Percentiles rank a stretch among this genome's conserved stretches.
Evolutionary conservation across 1,140 invertebrate genomes (phyloP).

Genomic region (Popillia japonica): DNA sequence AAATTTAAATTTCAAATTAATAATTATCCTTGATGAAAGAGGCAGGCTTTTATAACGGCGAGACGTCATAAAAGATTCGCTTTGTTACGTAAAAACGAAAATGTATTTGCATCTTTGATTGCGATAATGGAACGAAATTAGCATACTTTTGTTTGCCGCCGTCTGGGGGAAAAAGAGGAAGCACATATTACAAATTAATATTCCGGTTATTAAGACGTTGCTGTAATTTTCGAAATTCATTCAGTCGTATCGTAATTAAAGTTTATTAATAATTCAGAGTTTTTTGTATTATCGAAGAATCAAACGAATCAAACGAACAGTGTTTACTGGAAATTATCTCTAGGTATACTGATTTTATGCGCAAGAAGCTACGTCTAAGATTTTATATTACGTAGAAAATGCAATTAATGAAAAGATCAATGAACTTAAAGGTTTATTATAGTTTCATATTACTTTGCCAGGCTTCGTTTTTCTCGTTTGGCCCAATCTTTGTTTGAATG

Average conservation of each 20-base stretch:
- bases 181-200: conserved; percentile 23
- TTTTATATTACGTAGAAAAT: too few species aligned
- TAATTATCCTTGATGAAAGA: conserved; percentile 31
- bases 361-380: too few species aligned
- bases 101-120: conserved; percentile 39
- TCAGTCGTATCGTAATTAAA: not conserved
- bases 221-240: conserved; percentile 1
- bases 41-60: not conserved
- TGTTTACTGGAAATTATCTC: too few species aligned
- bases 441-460: too few species aligned
- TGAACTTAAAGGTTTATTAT: too few species aligned
- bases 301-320: not conserved
- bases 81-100: conserved; percentile 34
- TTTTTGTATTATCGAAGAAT: not conserved
- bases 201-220: not conserved
- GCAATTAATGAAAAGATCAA: too few species aligned
- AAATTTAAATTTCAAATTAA: conserved; percentile 36
- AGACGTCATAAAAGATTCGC: conserved; percentile 17
- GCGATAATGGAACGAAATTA: conserved; percentile 34
- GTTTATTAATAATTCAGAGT: conserved; percentile 7
- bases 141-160: not conserved
- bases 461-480: too few species aligned
- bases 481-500: too few species aligned
- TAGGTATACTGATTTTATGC: too few species aligned
- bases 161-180: not conserved